A percentile compares a stretch with the other conserved stretches of the same genome.
phyloP scores from a whole-genome alignment of 2,113 vertebrate species.

The Eolophus roseicapilla region DNA sequence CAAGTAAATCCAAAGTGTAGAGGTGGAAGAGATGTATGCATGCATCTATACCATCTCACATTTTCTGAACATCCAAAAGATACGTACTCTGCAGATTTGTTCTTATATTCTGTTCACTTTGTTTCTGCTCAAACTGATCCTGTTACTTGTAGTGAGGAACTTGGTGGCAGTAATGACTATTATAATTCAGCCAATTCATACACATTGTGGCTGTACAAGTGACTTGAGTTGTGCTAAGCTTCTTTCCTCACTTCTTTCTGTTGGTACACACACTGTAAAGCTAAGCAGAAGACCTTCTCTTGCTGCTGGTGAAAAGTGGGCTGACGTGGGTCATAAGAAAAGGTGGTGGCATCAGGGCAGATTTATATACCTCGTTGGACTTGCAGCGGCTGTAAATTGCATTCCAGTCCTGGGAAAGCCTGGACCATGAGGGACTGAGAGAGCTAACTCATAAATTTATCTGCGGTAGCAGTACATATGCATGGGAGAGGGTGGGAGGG shows the following conservation, averaged over 20 bases:
- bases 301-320: neutral
- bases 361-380: neutral
- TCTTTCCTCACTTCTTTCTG: neutral
- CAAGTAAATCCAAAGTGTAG: neutral
- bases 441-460: neutral
- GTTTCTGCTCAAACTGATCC: neutral
- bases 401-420: neutral
- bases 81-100: neutral
- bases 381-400: conserved; percentile 7
- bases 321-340: neutral
- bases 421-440: neutral
- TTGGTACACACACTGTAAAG: neutral
- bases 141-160: neutral
- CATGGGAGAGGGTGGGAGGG: neutral
- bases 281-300: neutral
- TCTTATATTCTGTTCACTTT: neutral
- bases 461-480: neutral
- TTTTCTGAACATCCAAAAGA: neutral
- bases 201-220: neutral
- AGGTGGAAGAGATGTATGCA: neutral
- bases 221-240: neutral
- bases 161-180: neutral
- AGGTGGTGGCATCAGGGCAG: neutral
- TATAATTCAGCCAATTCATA: neutral
- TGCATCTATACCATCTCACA: neutral